These are phyloP conservation scores for Apotomis betuletana DNA, from an alignment of 2,888 invertebrate species.

Conservation along the genomic window DNA sequence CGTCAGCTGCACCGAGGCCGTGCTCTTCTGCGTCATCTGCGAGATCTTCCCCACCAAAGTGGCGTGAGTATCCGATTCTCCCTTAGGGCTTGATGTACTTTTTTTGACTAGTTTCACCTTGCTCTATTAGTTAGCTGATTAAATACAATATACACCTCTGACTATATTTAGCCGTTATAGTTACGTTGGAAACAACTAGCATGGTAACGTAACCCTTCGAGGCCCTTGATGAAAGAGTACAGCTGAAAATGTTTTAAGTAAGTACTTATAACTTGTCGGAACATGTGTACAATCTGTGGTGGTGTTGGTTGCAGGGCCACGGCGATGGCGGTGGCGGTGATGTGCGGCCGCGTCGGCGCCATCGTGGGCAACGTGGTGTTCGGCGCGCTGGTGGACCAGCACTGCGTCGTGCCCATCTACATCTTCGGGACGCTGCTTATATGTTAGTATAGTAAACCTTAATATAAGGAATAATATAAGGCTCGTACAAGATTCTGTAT, in stretches of 20 bases:
- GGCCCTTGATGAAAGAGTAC: too few relatives aligned
- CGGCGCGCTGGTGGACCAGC: slow-evolving; percentile 81
- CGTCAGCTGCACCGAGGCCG: slow-evolving; percentile 84
- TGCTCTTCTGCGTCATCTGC: slow-evolving; percentile 84
- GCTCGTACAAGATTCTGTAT: not conserved
- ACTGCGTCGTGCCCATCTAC: slow-evolving; percentile 84
- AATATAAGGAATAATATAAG: not conserved
- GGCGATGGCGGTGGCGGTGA: slow-evolving; percentile 84
- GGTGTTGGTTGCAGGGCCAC: slow-evolving; percentile 71
- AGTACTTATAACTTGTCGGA: too few relatives aligned
- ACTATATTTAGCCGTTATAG: too few relatives aligned
- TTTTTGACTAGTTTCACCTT: too few relatives aligned
- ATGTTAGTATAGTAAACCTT: slow-evolving; percentile 72
- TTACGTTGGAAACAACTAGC: too few relatives aligned
- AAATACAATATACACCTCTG: too few relatives aligned
- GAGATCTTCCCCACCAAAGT: slow-evolving; percentile 84
- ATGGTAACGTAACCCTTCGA: too few relatives aligned
- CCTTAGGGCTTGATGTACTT: too few relatives aligned
- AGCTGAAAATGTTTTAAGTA: too few relatives aligned
- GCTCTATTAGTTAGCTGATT: too few relatives aligned
- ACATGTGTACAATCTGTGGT: not conserved
- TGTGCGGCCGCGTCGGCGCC: slow-evolving; percentile 83
- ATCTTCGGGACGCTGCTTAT: slow-evolving; percentile 83
- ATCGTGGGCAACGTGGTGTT: slow-evolving; percentile 85
- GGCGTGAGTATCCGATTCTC: slow-evolving; percentile 64